Evolutionary conservation across 2,113 vertebrate species (phyloP).

Genomic region (Nyctibius bracteatus): DNA sequence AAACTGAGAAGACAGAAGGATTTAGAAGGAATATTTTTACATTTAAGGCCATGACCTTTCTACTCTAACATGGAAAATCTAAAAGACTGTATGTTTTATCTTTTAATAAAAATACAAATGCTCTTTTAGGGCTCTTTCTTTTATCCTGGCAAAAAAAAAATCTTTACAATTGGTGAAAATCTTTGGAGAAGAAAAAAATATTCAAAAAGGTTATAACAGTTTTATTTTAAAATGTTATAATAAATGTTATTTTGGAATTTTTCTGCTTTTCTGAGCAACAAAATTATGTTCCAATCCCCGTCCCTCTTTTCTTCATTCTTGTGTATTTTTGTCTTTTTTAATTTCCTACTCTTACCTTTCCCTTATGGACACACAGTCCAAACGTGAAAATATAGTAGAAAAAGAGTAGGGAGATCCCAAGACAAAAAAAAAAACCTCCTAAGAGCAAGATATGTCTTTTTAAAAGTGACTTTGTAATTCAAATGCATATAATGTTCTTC

Average conservation of each 20-base stretch:
- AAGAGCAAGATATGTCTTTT: too few species aligned
- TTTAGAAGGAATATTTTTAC: not conserved
- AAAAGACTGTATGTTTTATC: not conserved
- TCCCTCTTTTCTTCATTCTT: not conserved
- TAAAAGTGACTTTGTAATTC: not conserved
- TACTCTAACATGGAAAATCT: not conserved
- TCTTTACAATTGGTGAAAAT: not conserved
- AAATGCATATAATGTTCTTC: not conserved
- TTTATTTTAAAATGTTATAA: not conserved
- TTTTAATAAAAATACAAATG: not conserved
- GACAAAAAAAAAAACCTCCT: not conserved
- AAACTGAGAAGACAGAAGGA: not conserved
- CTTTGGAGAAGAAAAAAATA: not conserved
- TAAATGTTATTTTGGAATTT: not conserved
- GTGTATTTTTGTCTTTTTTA: not conserved
- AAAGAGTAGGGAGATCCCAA: not conserved
- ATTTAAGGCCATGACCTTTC: not conserved
- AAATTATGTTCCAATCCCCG: not conserved
- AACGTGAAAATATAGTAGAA: not conserved
- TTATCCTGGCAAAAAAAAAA: not conserved
- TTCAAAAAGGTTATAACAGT: not conserved
- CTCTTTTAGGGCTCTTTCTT: not conserved
- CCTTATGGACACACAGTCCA: not conserved
- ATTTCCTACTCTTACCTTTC: not conserved
- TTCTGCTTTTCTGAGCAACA: not conserved